Conservation (phyloP, 2,113 vertebrate species). For the Coptodon bakossiorum region DNA sequence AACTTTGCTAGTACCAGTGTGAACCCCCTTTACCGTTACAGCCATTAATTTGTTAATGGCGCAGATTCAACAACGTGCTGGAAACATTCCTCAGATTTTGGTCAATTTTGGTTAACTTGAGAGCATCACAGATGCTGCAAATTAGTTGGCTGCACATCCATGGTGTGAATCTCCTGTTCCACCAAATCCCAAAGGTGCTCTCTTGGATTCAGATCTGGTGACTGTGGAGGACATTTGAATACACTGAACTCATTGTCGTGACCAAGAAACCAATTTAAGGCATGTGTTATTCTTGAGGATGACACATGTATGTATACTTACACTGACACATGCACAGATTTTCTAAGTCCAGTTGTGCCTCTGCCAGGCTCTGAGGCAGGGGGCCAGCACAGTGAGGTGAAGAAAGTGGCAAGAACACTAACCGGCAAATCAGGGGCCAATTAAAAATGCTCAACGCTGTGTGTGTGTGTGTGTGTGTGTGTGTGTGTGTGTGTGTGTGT, state of each 20-base stretch:
- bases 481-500: neutral
- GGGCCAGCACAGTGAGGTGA: slow-evolving; percentile 52
- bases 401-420: slow-evolving; percentile 50
- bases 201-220: neutral
- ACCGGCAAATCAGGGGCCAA: slow-evolving; percentile 56
- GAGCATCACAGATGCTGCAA: neutral
- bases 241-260: neutral
- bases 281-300: neutral
- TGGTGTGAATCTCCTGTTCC: neutral
- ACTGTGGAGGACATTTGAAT: neutral
- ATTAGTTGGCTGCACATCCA: neutral
- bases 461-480: neutral
- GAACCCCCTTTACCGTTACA: neutral
- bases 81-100: neutral
- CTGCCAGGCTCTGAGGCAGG: slow-evolving; percentile 41
- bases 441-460: slow-evolving; percentile 42
- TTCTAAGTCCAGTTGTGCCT: slow-evolving; percentile 39
- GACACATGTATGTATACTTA: neutral
- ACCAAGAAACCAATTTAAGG: neutral
- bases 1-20: neutral
- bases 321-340: neutral
- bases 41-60: neutral
- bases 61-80: neutral
- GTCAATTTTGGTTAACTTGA: neutral
- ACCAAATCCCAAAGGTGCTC: neutral